Base-by-base conservation (phyloP, 2,888 invertebrate genomes). In the Cryptocheilus praepositus region DNA sequence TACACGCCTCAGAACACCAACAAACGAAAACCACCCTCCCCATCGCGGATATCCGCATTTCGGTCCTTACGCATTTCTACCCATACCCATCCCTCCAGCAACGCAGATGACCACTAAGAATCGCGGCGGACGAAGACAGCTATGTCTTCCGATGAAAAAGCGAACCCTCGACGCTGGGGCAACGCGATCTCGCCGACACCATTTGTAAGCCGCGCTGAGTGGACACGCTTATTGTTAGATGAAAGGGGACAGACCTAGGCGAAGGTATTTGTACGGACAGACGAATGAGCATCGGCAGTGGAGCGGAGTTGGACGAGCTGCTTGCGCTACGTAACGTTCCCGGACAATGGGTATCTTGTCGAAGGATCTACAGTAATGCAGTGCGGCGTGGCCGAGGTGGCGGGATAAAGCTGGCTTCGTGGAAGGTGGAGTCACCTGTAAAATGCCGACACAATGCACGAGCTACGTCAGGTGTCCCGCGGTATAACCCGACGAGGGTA, bases 381-480 rank as follows among this genome's bases (percentile, higher is more conserved):
- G 78, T 70, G 74, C 62, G 67, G 71, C 71, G 53, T 54, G 63
- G 61, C 66, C 66, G 67, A 67, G 73, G 73, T 73, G 68, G 71
- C 70, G 66, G 66, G 68, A 69, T 62, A 71, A 74, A 58, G 57
- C 64, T 51, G 64, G 61, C 67, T 36, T 64, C 59, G 64, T 22
- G 66, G 70, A 75, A 75, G 75, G 72, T 74, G 71, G 71, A 78
- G 73, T 81, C 80, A 76, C 76, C 81, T 77, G 80, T 81, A 71
- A 81, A 80, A 77, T 79, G 71, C 66, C 61, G 69, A 61, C 64
- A 73, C 73, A 73, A 73, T 73, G 76, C 72, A n/a, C 59, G 68
- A 74, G 64, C 64, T 70, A 79, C 74, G 80, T 80, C 80, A 81
- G 80, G 80, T 78, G 80, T 78, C 78, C 70, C 75, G 65, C 46